A percentile compares a stretch with the other conserved stretches of the same genome.
phyloP scores from a whole-genome alignment of 2,888 invertebrate species.

The Linyphia triangularis region DNA sequence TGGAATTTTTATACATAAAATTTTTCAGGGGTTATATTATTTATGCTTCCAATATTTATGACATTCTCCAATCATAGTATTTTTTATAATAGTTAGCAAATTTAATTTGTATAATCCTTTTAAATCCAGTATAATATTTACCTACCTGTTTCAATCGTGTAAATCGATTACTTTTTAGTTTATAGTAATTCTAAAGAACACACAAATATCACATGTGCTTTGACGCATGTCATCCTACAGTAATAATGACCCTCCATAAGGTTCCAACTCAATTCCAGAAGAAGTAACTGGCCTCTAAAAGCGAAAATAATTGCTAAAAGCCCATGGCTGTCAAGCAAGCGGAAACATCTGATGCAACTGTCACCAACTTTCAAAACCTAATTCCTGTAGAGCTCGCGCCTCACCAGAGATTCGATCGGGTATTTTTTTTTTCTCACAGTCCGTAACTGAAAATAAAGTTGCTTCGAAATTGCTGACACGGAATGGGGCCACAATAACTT shows the following conservation, averaged over 20 bases:
- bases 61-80: too few relatives aligned
- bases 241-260: conserved; percentile 11
- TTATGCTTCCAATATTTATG: too few relatives aligned
- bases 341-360: conserved; percentile 31
- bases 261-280: neutral
- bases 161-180: too few relatives aligned
- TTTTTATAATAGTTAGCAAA: too few relatives aligned
- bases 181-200: too few relatives aligned
- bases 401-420: conserved; percentile 35
- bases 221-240: conserved; percentile 8
- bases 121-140: too few relatives aligned
- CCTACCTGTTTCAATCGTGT: too few relatives aligned
- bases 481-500: neutral
- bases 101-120: too few relatives aligned
- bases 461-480: conserved; percentile 28
- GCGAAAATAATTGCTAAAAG: conserved; percentile 38
- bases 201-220: too few relatives aligned
- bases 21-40: too few relatives aligned
- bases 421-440: neutral
- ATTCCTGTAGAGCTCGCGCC: conserved; percentile 51
- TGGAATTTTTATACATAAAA: too few relatives aligned
- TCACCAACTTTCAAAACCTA: conserved; percentile 47
- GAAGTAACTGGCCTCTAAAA: conserved; percentile 30
- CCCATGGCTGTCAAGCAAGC: neutral
- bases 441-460: conserved; percentile 42